phyloP scores from a whole-genome alignment of 2,113 vertebrate genomes.

The Erinaceus europaeus region DNA sequence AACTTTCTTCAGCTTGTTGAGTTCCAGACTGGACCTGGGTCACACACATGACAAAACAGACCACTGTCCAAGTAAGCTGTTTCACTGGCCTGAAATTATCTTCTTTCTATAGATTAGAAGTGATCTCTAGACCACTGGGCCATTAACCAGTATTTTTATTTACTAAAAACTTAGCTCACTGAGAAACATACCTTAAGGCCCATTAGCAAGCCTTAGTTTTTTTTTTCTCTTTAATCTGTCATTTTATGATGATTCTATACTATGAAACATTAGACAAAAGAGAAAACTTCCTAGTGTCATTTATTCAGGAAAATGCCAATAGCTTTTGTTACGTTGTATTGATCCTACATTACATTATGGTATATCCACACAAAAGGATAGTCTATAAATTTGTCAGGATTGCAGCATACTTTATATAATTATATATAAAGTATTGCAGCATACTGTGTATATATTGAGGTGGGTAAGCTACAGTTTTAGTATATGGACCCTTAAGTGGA shows the following conservation, averaged over 20 bases:
- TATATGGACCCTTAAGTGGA: slow-evolving; percentile 32
- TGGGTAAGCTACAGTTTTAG: slow-evolving; percentile 37
- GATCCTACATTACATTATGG: slow-evolving; percentile 45
- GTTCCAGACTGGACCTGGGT: too few relatives aligned
- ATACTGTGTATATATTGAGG: slow-evolving; percentile 15
- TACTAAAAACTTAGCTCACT: slow-evolving; percentile 47
- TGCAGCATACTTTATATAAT: background rate
- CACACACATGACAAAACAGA: too few relatives aligned
- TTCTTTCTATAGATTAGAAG: slow-evolving; percentile 16
- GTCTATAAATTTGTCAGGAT: slow-evolving; percentile 13
- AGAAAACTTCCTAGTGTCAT: slow-evolving; percentile 41
- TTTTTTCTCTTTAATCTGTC: slow-evolving; percentile 26
- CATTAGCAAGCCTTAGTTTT: slow-evolving; percentile 36
- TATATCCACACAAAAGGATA: slow-evolving; percentile 21
- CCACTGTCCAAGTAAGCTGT: too few relatives aligned
- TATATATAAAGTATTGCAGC: too few relatives aligned
- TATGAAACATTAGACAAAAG: slow-evolving; percentile 40
- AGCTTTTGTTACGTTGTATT: background rate
- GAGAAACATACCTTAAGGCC: slow-evolving; percentile 14
- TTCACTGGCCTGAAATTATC: slow-evolving; percentile 27
- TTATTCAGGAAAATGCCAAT: slow-evolving; percentile 5
- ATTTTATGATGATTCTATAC: slow-evolving; percentile 23
- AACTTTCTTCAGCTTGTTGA: too few relatives aligned
- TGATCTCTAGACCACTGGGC: slow-evolving; percentile 1
- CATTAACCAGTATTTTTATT: slow-evolving; percentile 41